Percentiles rank a stretch among this genome's conserved stretches.
phyloP scores from a whole-genome alignment of 2,113 vertebrate genomes.

The Chitala chitala region DNA sequence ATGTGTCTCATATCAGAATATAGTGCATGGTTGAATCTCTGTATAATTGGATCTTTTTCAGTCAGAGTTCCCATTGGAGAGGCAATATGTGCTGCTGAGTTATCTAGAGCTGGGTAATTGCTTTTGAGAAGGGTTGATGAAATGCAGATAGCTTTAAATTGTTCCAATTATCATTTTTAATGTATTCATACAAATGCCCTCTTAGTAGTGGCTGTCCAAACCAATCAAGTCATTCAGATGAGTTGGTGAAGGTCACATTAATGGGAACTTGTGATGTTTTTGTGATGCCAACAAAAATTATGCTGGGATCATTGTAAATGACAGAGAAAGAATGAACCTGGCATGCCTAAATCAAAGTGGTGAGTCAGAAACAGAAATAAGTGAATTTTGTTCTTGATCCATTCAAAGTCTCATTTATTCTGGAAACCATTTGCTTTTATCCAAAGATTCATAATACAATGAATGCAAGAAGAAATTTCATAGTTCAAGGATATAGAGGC shows the following conservation, averaged over 20 bases:
- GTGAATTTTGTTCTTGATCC: neutral
- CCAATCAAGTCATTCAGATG: neutral
- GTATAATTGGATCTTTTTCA: constrained; percentile 7
- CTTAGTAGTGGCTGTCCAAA: neutral
- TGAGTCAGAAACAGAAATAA: constrained; percentile 3
- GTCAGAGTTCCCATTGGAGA: neutral
- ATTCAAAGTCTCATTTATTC: neutral
- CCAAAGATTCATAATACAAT: neutral
- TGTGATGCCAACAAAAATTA: neutral
- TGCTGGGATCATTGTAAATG: neutral
- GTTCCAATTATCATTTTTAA: neutral
- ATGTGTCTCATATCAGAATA: neutral
- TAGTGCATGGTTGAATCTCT: neutral
- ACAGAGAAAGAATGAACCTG: neutral
- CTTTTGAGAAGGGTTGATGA: constrained; percentile 3
- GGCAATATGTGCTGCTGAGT: neutral
- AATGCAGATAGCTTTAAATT: constrained; percentile 9
- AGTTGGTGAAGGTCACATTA: neutral
- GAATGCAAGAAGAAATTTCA: neutral
- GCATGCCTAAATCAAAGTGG: neutral
- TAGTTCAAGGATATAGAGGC: neutral
- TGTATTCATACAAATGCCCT: neutral
- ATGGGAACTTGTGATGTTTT: constrained; percentile 7
- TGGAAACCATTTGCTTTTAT: too few relatives aligned
- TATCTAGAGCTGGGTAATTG: constrained; percentile 8